These are phyloP conservation scores for Megaceryle alcyon DNA, from an alignment of 2,797 vertebrate genomes.

Conservation along the genomic window DNA sequence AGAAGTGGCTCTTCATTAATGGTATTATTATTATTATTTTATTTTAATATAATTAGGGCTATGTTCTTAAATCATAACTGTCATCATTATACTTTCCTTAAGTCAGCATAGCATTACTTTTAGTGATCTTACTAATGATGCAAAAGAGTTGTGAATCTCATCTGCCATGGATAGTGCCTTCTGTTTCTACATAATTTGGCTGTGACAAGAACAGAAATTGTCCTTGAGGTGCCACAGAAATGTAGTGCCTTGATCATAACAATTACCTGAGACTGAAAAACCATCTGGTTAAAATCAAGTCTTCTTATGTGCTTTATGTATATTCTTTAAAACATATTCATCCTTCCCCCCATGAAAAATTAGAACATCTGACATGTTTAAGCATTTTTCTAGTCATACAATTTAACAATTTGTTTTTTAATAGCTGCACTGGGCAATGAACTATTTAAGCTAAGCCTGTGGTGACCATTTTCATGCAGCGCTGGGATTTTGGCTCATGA, in stretches of 20 bases:
- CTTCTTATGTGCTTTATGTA: not conserved
- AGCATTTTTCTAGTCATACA: slow-evolving; percentile 21
- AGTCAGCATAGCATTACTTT: slow-evolving; percentile 33
- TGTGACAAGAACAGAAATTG: slow-evolving; percentile 34
- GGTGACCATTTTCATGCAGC: slow-evolving; percentile 17
- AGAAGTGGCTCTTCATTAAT: slow-evolving; percentile 35
- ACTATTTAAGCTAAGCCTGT: not conserved
- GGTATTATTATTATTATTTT: slow-evolving; percentile 51
- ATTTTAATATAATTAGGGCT: slow-evolving; percentile 57
- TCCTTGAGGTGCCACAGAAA: slow-evolving; percentile 56
- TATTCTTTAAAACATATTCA: not conserved
- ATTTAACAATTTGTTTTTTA: slow-evolving; percentile 52
- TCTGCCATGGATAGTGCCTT: not conserved
- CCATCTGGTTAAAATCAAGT: slow-evolving; percentile 57
- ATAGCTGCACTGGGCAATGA: slow-evolving; percentile 24
- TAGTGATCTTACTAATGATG: not conserved
- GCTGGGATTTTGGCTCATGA: not conserved
- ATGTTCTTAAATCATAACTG: slow-evolving; percentile 55
- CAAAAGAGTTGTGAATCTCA: slow-evolving; percentile 35
- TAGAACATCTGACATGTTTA: slow-evolving; percentile 9
- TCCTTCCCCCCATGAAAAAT: not conserved
- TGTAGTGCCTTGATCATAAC: slow-evolving; percentile 13
- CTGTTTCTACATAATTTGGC: slow-evolving; percentile 33
- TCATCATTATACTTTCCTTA: slow-evolving; percentile 41
- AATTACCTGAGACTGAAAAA: slow-evolving; percentile 51